Base-by-base conservation (phyloP, 2,888 invertebrate genomes). In the Saturnia japonica region DNA sequence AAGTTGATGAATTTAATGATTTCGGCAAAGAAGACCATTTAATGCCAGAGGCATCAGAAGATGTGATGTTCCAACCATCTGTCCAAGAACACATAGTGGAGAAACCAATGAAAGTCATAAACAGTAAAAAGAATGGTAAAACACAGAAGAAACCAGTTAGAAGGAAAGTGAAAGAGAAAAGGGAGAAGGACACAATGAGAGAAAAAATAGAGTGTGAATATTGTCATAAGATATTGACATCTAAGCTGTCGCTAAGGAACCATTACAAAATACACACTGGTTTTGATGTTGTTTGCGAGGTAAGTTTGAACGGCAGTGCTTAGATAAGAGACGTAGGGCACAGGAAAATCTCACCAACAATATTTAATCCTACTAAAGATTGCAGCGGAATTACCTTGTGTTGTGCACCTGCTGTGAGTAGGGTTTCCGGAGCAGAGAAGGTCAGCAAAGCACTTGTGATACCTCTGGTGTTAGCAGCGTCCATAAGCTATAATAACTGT, bases 241-340 rank as follows among this genome's bases (percentile, higher is more conserved):
- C 92, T 0, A 91, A 88, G 71, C 72, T 91, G 66, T 93, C 93
- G 0, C 73, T 93, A 62, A 75, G 91, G 9, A 93, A 92, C 73
- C 93, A 93, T 86, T 88, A 91, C 69, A 93, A 93, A 71, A 93
- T 93, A 71, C 93, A 93, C 71, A 91, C 91, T 0, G 93, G 93
- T 0, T 92, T 93, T 75, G 91, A 93, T 80, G 87, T 93, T 14
- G 80, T 84, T 11, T 85, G 84, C 68, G 85, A 85, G 78, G 85
- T 85, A 68, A 74, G 78, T 43, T 14, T 14, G 12, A 45, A 12
- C 12, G 45, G 12, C 0, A 45, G 14, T 34, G 34, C 34, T 34
- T 34, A 34, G 34, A 34, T 34, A 34, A 34, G 34, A 34, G 34
- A 34, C 3, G 6, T 34, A 34, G 34, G 34, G 34, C 34, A 34